phyloP scores from a whole-genome alignment of 2,797 vertebrate species.

The Microhierax caerulescens region DNA sequence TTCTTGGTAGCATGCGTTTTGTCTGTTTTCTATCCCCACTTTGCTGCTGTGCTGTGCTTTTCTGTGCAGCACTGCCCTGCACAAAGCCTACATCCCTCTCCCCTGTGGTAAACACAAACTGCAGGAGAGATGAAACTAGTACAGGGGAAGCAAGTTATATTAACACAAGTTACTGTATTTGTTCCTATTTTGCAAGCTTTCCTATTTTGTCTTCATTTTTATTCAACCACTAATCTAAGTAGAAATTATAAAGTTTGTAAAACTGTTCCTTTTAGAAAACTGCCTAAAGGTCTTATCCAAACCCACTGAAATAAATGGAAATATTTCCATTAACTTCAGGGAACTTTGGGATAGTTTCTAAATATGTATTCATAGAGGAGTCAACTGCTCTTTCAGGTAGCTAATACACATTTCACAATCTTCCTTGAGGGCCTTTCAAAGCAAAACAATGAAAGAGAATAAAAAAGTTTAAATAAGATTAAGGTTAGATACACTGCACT shows the following conservation, averaged over 20 bases:
- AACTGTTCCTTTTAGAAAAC: not conserved
- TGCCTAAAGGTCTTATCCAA: not conserved
- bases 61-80: not conserved
- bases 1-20: not conserved
- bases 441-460: conserved; percentile 1
- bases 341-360: not conserved
- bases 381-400: not conserved
- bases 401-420: not conserved
- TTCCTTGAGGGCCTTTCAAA: conserved; percentile 24
- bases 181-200: not conserved
- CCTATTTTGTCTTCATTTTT: not conserved
- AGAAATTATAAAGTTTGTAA: not conserved
- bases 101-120: not conserved
- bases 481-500: not conserved
- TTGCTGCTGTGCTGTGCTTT: not conserved
- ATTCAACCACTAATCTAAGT: not conserved
- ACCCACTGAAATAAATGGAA: not conserved
- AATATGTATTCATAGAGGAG: not conserved
- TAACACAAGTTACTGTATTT: not conserved
- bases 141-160: not conserved
- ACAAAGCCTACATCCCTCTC: not conserved
- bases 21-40: not conserved
- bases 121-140: not conserved
- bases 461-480: not conserved
- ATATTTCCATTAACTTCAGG: not conserved